Conservation (phyloP, 2,797 vertebrate genomes). For the Leptodactylus fallax region DNA sequence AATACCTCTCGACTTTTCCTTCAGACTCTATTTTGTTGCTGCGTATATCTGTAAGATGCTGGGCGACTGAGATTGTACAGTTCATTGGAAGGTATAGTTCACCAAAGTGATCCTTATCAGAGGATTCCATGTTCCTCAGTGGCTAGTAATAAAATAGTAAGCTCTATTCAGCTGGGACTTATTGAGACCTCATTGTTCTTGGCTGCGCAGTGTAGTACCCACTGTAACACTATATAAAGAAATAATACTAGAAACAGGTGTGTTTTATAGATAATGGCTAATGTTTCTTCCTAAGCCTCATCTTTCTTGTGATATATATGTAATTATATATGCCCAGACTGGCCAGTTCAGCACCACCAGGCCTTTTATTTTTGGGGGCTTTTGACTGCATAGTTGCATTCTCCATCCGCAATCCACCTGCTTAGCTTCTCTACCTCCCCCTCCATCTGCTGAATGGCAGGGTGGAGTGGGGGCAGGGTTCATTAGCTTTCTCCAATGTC, state of each 20-base stretch:
- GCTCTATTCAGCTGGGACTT: constrained; percentile 49
- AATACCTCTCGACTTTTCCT: constrained; percentile 1
- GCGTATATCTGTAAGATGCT: constrained; percentile 12
- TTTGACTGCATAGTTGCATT: constrained; percentile 61
- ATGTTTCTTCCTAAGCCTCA: constrained; percentile 60
- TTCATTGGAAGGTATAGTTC: constrained; percentile 25
- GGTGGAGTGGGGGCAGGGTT: constrained; percentile 60
- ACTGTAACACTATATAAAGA: constrained; percentile 63
- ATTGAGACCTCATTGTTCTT: constrained; percentile 54
- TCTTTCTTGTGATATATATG: constrained; percentile 64
- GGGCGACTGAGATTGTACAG: not conserved
- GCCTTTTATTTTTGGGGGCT: constrained; percentile 61
- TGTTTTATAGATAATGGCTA: constrained; percentile 63
- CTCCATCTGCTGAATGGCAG: constrained; percentile 64
- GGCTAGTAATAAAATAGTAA: constrained; percentile 33
- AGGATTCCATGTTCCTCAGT: constrained; percentile 35
- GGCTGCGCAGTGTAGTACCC: not conserved
- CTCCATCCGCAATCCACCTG: constrained; percentile 63
- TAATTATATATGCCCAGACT: constrained; percentile 64
- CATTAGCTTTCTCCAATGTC: constrained; percentile 63
- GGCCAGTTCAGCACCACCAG: constrained; percentile 62
- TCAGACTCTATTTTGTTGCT: constrained; percentile 32
- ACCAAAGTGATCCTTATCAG: constrained; percentile 47
- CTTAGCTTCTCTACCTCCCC: constrained; percentile 57
- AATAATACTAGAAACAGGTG: constrained; percentile 60